Percentiles rank a stretch among this genome's conserved stretches.
These are phyloP conservation scores for Mechanitis mazaeus DNA, from an alignment of 2,888 invertebrate genomes.

Conservation along the genomic window DNA sequence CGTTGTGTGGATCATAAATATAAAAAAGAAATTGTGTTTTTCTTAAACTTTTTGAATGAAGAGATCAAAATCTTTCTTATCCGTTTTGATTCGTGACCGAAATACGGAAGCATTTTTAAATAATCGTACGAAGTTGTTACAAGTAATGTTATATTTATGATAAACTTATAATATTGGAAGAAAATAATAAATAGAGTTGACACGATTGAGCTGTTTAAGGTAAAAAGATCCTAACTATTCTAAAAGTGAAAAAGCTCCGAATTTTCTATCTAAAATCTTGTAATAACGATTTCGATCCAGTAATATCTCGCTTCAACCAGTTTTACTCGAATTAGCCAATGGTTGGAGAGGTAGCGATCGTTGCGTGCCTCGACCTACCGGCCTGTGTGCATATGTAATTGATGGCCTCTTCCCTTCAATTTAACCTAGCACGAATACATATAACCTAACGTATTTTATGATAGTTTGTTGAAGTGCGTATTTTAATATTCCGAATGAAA, in stretches of 20 bases:
- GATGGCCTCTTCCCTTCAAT: slow-evolving; percentile 55
- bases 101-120: too few species aligned
- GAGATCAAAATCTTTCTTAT: too few species aligned
- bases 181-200: too few species aligned
- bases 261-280: slow-evolving; percentile 38
- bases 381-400: slow-evolving; percentile 58
- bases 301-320: slow-evolving; percentile 35
- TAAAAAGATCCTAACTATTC: slow-evolving; percentile 2
- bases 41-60: neutral
- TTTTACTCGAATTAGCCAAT: slow-evolving; percentile 41
- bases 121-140: too few species aligned
- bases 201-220: too few species aligned
- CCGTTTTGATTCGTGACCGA: too few species aligned
- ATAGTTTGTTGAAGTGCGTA: slow-evolving; percentile 33
- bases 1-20: slow-evolving; percentile 10
- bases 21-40: slow-evolving; percentile 9
- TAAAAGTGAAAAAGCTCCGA: slow-evolving; percentile 17
- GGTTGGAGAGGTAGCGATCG: slow-evolving; percentile 41
- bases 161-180: too few species aligned
- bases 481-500: slow-evolving; percentile 23
- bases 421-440: slow-evolving; percentile 36
- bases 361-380: slow-evolving; percentile 47
- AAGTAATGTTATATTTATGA: too few species aligned
- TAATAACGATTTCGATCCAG: slow-evolving; percentile 38
- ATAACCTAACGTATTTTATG: slow-evolving; percentile 36